Base-by-base conservation (phyloP, 2,888 invertebrate genomes). In the Incurvaria masculella region DNA sequence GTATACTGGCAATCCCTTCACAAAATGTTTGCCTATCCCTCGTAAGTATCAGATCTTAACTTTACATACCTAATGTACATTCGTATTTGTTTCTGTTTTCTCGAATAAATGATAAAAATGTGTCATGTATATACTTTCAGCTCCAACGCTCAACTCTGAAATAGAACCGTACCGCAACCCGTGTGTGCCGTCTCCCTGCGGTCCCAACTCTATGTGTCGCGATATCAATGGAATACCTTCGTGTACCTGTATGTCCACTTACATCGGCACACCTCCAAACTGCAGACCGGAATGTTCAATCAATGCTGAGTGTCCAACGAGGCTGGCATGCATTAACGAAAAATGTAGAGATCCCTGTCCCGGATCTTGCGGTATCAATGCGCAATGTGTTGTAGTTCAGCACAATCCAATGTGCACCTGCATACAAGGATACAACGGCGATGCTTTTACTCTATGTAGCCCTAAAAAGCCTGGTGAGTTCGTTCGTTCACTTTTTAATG, bases 381-480 rank as follows among this genome's bases (percentile, higher is more conserved):
- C 88, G 43, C 60, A 80, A 50, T 84, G 87, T 60, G 68, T 70
- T 39, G 87, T 90, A 11, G 79, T 85, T 16, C 85, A 85, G 59
- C 91, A 91, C 58, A 84, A 82, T 46, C 89, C 91, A 8, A 81
- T 83, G 42, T 92, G 92, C 60, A 79, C 82, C 2, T 92, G 91
- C 60, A 79, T 84, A 64, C 82, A 76, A 68, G 86, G 85, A 42
- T 85, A 79, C 55, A 82, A 81, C 11, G 88, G 88, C 10, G 85
- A 88, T 69, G 84, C 87, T 3, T 85, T 86, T 57, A 78, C 72
- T 50, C 59, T 72, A 53, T 82, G 86, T 61, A 55, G 62, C 52
- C 62, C 66, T 20, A 81, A 74, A 63, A 72, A 70, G 53, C 66
- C 61, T 56, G 67, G 78, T 78, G 65, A 52, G 61, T 58, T 40